phyloP scores from a whole-genome alignment of 1,140 invertebrate species.

The Panagrolaimus sp. region DNA sequence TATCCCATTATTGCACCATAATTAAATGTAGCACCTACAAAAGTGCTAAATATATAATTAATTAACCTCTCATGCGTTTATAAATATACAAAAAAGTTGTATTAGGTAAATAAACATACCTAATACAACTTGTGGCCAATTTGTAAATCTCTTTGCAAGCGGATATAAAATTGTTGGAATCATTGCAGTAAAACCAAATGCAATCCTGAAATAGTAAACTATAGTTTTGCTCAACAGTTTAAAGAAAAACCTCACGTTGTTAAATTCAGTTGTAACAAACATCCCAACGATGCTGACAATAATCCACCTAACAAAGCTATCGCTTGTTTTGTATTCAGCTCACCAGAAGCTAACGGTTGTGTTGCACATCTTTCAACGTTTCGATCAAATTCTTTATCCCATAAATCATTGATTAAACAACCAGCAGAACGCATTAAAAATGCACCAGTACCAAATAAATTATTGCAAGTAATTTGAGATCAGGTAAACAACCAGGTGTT shows the following conservation, averaged over 20 bases:
- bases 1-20: slow-evolving; percentile 16
- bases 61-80: too few relatives aligned
- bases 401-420: slow-evolving; percentile 96
- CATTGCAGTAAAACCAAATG: slow-evolving; percentile 71
- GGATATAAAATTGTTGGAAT: slow-evolving; percentile 84
- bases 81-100: too few relatives aligned
- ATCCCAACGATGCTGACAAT: slow-evolving; percentile 71
- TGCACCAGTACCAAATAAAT: slow-evolving; percentile 79
- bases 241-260: slow-evolving; percentile 65
- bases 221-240: too few relatives aligned
- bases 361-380: slow-evolving; percentile 76
- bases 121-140: slow-evolving; percentile 85
- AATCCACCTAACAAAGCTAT: slow-evolving; percentile 75
- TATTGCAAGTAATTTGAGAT: slow-evolving; percentile 70
- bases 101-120: slow-evolving; percentile 66
- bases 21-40: slow-evolving; percentile 34
- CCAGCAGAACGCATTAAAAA: slow-evolving; percentile 90
- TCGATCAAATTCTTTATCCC: slow-evolving; percentile 86
- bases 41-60: too few relatives aligned
- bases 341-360: slow-evolving; percentile 75
- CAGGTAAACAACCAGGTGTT: slow-evolving; percentile 67
- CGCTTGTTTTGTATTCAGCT: slow-evolving; percentile 69
- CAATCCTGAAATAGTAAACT: slow-evolving; percentile 33
- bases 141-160: slow-evolving; percentile 82
- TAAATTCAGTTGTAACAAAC: slow-evolving; percentile 85